Percentiles rank a stretch among this genome's conserved stretches.
Evolutionary conservation across 2,888 invertebrate species (phyloP).

Genomic region (Polymixis flavicincta): DNA sequence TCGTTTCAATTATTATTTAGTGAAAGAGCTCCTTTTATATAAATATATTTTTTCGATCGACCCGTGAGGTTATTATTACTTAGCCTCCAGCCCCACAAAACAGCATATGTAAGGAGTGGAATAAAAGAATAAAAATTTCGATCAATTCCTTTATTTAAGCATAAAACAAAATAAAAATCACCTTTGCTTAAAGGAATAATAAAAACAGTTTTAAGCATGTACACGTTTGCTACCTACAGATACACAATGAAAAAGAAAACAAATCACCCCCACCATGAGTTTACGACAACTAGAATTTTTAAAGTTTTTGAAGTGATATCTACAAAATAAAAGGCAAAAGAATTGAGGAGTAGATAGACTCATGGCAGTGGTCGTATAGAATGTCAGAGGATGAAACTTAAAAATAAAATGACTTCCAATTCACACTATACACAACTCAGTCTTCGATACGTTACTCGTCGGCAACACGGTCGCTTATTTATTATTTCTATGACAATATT

Average conservation of each 20-base stretch:
- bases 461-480: constrained; percentile 64
- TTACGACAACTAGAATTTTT: constrained; percentile 34
- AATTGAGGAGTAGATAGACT: constrained; percentile 37
- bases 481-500: constrained; percentile 62
- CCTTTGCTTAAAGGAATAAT: constrained; percentile 70
- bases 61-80: too few species aligned
- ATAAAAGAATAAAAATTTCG: constrained; percentile 36
- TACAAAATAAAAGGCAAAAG: constrained; percentile 32
- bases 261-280: constrained; percentile 58
- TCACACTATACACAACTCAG: constrained; percentile 78
- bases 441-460: constrained; percentile 75
- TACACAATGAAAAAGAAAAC: constrained; percentile 49
- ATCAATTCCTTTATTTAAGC: constrained; percentile 82
- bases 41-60: too few species aligned
- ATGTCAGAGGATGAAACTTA: constrained; percentile 65
- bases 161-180: constrained; percentile 76
- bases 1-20: too few species aligned
- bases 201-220: constrained; percentile 63
- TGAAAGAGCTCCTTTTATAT: not conserved
- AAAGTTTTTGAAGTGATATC: constrained; percentile 45
- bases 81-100: too few species aligned
- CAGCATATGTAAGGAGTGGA: not conserved
- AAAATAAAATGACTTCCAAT: constrained; percentile 70
- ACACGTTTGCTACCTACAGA: constrained; percentile 53
- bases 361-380: constrained; percentile 52